Percentiles rank a stretch among this genome's conserved stretches.
Conservation (phyloP, 1,140 invertebrate genomes). For the Euborellia annulipes region DNA sequence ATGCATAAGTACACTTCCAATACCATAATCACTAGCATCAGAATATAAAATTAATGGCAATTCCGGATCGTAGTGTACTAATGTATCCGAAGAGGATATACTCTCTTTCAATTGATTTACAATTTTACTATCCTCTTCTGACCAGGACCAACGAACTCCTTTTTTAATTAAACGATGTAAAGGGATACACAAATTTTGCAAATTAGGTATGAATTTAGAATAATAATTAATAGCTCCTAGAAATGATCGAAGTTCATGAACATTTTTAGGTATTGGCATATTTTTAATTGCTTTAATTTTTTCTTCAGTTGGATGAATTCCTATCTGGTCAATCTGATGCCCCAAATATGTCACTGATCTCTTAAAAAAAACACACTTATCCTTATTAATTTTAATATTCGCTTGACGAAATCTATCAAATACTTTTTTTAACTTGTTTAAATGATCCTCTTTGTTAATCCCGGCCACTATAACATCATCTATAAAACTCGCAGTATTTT, state of each 20-base stretch:
- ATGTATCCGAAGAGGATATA: constrained; percentile 13
- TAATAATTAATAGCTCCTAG: constrained; percentile 28
- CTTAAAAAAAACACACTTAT: constrained; percentile 21
- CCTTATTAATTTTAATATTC: constrained; percentile 15
- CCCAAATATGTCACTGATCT: constrained; percentile 19
- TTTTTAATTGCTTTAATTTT: constrained; percentile 25
- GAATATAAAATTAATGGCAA: constrained; percentile 30
- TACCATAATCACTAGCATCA: constrained; percentile 21
- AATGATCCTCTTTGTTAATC: constrained; percentile 16
- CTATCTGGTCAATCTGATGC: constrained; percentile 17
- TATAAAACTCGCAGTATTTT: constrained; percentile 16
- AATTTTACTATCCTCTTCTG: constrained; percentile 13
- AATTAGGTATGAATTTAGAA: constrained; percentile 20
- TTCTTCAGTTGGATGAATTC: constrained; percentile 17
- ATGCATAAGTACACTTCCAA: constrained; percentile 14
- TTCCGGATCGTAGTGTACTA: constrained; percentile 27
- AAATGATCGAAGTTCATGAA: constrained; percentile 21
- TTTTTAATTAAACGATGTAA: constrained; percentile 19
- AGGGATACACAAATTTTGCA: constrained; percentile 17
- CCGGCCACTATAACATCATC: constrained; percentile 25
- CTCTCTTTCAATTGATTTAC: constrained; percentile 17
- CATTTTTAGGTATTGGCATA: constrained; percentile 21
- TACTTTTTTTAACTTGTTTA: constrained; percentile 12
- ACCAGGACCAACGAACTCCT: constrained; percentile 13
- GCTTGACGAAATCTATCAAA: constrained; percentile 13